Percentiles rank a stretch among this genome's conserved stretches.
phyloP scores from a whole-genome alignment of 2,113 vertebrate species.

The Oncorhynchus mykiss region DNA sequence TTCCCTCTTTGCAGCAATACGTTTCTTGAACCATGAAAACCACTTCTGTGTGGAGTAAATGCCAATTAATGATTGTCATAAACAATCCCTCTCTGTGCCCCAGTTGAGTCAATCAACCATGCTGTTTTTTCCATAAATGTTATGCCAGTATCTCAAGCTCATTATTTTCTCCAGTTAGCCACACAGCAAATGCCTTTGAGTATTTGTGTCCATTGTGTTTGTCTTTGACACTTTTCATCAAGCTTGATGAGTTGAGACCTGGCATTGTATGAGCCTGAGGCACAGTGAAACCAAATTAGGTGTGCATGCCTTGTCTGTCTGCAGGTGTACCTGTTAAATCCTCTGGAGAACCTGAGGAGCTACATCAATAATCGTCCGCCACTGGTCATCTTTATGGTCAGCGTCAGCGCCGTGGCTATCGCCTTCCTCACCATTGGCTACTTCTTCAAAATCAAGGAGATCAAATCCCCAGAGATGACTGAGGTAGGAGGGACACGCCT shows the following conservation, averaged over 20 bases:
- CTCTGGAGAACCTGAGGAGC: conserved; percentile 94
- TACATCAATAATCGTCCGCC: conserved; percentile 93
- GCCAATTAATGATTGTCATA: not conserved
- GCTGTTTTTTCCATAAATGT: not conserved
- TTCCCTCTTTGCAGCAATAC: not conserved
- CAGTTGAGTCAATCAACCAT: not conserved
- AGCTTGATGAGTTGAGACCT: not conserved
- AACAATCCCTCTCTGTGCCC: not conserved
- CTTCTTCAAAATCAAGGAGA: conserved; percentile 99
- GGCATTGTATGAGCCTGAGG: not conserved
- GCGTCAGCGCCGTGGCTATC: conserved; percentile 94
- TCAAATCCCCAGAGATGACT: conserved; percentile 93
- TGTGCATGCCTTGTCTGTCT: conserved; percentile 4
- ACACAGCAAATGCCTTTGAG: not conserved
- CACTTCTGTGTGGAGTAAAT: not conserved
- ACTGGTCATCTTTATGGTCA: conserved; percentile 98
- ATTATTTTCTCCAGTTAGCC: conserved; percentile 5
- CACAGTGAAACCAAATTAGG: not conserved
- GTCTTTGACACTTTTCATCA: not conserved
- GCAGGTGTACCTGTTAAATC: conserved; percentile 81
- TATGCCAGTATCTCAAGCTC: not conserved
- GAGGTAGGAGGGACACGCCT: conserved; percentile 74
- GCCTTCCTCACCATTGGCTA: conserved; percentile 96
- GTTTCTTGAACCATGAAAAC: not conserved
- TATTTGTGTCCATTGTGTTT: not conserved